Conservation (phyloP, 2,888 invertebrate genomes). For the Scaptomyza caliginosa region DNA sequence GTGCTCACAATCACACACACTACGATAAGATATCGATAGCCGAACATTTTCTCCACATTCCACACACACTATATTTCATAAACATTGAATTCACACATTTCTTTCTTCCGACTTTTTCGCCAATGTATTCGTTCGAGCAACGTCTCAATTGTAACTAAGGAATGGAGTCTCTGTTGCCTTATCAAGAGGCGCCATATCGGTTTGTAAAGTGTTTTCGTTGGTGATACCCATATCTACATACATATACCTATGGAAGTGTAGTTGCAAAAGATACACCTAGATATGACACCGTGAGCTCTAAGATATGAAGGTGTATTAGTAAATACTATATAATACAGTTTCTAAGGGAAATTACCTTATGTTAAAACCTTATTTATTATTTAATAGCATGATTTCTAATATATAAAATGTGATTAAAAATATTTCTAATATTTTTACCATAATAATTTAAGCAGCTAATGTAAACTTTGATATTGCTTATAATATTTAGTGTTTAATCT, state of each 20-base stretch:
- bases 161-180: conserved; percentile 12
- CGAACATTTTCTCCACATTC: conserved; percentile 33
- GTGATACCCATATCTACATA: conserved; percentile 19
- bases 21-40: conserved; percentile 33
- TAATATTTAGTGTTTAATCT: too few relatives aligned
- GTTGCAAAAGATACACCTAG: background rate
- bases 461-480: too few relatives aligned
- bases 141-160: conserved; percentile 49
- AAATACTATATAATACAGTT: too few relatives aligned
- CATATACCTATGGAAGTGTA: background rate
- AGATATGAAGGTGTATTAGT: background rate
- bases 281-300: background rate
- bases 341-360: too few relatives aligned
- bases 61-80: conserved; percentile 5
- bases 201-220: conserved; percentile 21
- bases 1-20: conserved; percentile 12
- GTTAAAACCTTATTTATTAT: too few relatives aligned
- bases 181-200: conserved; percentile 28
- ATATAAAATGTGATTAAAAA: too few relatives aligned
- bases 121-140: conserved; percentile 3
- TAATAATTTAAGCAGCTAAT: too few relatives aligned
- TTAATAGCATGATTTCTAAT: too few relatives aligned
- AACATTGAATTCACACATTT: conserved; percentile 32
- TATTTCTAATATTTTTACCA: too few relatives aligned
- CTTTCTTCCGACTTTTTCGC: conserved; percentile 1